Evolutionary conservation across 2,113 vertebrate genomes (phyloP).

Genomic region (Tragelaphus strepsiceros): DNA sequence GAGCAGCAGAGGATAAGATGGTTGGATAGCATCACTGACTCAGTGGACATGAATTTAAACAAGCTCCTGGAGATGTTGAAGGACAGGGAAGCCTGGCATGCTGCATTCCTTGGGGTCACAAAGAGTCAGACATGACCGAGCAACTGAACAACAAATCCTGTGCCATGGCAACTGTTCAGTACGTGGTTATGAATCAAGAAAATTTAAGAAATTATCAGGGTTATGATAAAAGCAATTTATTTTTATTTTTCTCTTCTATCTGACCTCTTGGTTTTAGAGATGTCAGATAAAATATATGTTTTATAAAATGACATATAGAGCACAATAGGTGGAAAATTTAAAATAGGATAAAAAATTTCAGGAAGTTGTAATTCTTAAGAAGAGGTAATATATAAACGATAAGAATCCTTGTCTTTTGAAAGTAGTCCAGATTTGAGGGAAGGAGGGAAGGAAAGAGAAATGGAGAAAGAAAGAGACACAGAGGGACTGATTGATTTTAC

Average conservation of each 20-base stretch:
- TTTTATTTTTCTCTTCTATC: conserved; percentile 10
- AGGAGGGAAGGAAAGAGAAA: neutral
- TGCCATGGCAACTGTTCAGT: neutral
- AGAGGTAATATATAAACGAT: neutral
- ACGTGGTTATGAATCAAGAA: neutral
- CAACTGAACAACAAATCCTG: neutral
- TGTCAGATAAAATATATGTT: neutral
- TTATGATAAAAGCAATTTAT: neutral
- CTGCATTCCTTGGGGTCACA: neutral
- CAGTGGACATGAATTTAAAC: neutral
- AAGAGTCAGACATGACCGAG: neutral
- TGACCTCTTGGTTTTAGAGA: neutral
- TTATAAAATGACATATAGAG: neutral
- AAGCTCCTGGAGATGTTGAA: neutral
- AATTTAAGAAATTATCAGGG: neutral
- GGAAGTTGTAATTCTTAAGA: neutral
- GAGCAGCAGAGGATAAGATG: neutral
- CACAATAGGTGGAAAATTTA: neutral
- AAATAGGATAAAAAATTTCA: neutral
- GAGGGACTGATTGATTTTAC: neutral
- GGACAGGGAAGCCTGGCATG: neutral
- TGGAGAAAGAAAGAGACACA: neutral
- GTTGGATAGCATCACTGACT: neutral
- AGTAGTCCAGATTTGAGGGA: neutral
- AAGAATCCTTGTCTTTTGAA: conserved; percentile 1